Base-by-base conservation (phyloP, 2,797 vertebrate genomes). In the Pantherophis alleghaniensis region DNA sequence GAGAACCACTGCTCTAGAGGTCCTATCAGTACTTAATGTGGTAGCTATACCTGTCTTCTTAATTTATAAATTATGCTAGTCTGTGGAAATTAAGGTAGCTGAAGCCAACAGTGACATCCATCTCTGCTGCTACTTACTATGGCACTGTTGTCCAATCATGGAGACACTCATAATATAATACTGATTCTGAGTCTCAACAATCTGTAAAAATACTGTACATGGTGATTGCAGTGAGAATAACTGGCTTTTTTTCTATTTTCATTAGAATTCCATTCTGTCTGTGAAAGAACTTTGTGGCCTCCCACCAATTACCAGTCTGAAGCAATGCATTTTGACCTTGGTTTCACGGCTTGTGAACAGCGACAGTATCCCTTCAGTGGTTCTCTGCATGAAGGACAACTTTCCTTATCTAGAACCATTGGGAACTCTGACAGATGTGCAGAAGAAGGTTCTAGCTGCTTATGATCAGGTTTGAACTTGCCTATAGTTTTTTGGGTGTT, bases 271-370 rank as follows among this genome's bases (percentile, higher is more conserved):
- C 87, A 98, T 98, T 1, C 97, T 98, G 95, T 98, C 98, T 0
- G 97, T 99, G 95, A 99, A 99, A 97, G 99, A 99, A 97, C 98
- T 99, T 94, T 99, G 99, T 61, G 99, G 99, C 96, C 98, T 99
- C 96, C 98, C 99, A 89, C 98, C 98, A 22, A 99, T 99, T 92
- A 98, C 99, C 91, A 99, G 98, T 95, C 97, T 99, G 94, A 99
- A 99, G 97, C 99, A 99, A 98, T 99, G 99, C 98, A 99, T 99
- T 96, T 97, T 99, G 96, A 99, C 98, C 56, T 96, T 99, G 96
- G 98, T 98, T 94, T 98, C 99, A 0, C 97, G 99, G 66, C 98
- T 99, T 4, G 97, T 99, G 94, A 97, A 96, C 95, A 95, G 98
- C 0, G 99, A 99, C 93, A 98, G 97, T 22, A 7, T 95, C 0